Base-by-base conservation (phyloP, 1,140 invertebrate genomes). In the Caerostris extrusa region DNA sequence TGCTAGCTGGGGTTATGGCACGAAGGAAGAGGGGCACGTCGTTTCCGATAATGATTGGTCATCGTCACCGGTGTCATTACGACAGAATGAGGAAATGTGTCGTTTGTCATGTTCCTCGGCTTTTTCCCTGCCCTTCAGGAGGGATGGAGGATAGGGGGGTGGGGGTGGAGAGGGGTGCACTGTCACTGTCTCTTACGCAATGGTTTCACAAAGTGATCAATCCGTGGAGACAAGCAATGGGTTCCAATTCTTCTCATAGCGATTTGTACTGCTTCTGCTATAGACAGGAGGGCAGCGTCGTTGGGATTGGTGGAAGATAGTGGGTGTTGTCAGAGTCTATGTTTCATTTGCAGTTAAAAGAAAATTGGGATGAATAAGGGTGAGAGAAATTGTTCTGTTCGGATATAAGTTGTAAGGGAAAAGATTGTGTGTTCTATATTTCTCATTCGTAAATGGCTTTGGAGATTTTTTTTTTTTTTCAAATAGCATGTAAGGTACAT, bases 41-140 rank as follows among this genome's bases (percentile, higher is more conserved):
- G 67, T 57, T 90, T 90, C 88, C 88, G 88, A 90, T 90, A 71
- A 90, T 90, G 88, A 90, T 90, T 90, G 88, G 88, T 90, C 88
- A 90, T 90, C 88, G 88, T 90, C 64, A 90, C 88, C 64, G 61
- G 64, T 90, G 88, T 90, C 88, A 90, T 90, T 90, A 90, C 88
- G 88, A 90, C 88, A 90, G 67, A 90, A 90, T 69, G 64, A 71
- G 88, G 88, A 90, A 90, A 71, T 61, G 61, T 90, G 88, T 90
- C 88, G 88, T 90, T 90, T 90, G 88, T 90, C 88, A 90, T 71
- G 61, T 56, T 67, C 58, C 82, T 85, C 17, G 61, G 12, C 10
- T 67, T 12, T 12, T 67, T 77, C 19, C 69, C 50, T 77, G 19
- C 69, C 69, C 69, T 77, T 0, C 8, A 34, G 7, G 4, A 4